Evolutionary conservation across 2,113 vertebrate genomes (phyloP), one percentile per base, ranked within the genome.

Genomic region (Protobothrops flavoviridis): DNA sequence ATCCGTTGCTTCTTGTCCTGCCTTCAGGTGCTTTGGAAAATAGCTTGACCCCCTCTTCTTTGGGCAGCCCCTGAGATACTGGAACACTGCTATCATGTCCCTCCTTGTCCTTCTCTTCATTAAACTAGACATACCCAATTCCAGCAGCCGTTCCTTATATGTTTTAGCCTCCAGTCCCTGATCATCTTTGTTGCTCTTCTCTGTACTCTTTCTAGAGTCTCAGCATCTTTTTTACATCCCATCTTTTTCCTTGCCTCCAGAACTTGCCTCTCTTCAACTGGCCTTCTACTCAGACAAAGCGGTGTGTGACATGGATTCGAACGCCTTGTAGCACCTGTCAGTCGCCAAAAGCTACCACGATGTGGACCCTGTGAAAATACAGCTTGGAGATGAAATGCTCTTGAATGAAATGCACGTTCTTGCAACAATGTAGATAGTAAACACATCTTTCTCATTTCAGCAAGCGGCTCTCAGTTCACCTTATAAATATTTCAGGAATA

Each of bases 381-480:
- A 94, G 53, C 0, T 1, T 53, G 24, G 39, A 59, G 1, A 56
- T 50, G 48, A 50, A 50, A 50, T 91, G 94, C 88, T 86, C 94
- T 90, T 29, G 0, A 29, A 21, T 0, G 21, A 61, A n/a, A 93
- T 39, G 3, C 45, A 21, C n/a, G 5, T 57, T 86, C 15, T 55
- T 45, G 53, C 24, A 57, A 43, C 53, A 10, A 43, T 20, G 74
- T 48, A 52, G 48, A 12, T 53, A 12, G 85, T 69, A 17, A 85
- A 91, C 90, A 15, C 89, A 91, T 87, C 4, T 13, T 52, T 55
- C 89, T 90, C 43, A 89, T 43, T 92, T 91, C 10, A 23, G 1
- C 55, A 93, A 50, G 50, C 12, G 92, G 52, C 3, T 29, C 95
- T 81, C 20, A 39, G 43, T 92, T 69, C 92, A 74, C 45, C 74